Conservation (phyloP, 2,888 invertebrate genomes). For the Caenorhabditis sinica region DNA sequence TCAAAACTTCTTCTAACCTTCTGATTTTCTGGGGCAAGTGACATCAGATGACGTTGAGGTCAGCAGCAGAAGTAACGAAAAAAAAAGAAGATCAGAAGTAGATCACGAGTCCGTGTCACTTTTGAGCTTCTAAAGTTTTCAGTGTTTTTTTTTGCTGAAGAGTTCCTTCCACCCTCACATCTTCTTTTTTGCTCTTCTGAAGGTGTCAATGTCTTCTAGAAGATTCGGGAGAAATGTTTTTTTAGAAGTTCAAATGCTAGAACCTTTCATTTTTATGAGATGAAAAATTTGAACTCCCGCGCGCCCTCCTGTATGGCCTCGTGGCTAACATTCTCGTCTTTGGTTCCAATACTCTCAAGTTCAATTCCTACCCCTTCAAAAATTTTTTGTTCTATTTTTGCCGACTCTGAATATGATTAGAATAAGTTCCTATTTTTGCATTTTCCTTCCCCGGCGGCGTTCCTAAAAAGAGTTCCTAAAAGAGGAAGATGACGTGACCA, state of each 20-base stretch:
- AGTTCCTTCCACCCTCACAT: no score
- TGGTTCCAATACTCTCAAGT: no score
- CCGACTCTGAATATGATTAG: not conserved
- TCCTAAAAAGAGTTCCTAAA: no score
- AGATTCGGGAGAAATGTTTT: no score
- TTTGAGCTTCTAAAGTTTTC: constrained; percentile 5
- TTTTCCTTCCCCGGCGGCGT: constrained; percentile 15
- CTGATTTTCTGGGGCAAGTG: constrained; percentile 7
- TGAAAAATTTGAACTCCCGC: no score
- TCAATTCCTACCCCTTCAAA: no score
- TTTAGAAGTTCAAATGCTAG: not conserved
- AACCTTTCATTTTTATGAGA: no score
- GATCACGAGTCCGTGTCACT: constrained; percentile 52
- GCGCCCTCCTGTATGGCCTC: no score
- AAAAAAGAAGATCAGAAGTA: constrained; percentile 47
- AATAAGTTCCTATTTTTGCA: constrained; percentile 1
- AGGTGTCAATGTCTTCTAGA: no score
- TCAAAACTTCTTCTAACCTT: not conserved
- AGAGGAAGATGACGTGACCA: constrained; percentile 91
- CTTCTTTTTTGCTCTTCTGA: no score
- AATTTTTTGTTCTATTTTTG: not conserved
- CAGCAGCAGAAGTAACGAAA: not conserved
- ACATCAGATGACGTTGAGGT: constrained; percentile 47
- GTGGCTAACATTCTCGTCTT: no score
- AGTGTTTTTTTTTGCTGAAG: constrained; percentile 1